These are phyloP conservation scores for Helicoverpa zea DNA, from an alignment of 1,140 invertebrate genomes.

Conservation along the genomic window DNA sequence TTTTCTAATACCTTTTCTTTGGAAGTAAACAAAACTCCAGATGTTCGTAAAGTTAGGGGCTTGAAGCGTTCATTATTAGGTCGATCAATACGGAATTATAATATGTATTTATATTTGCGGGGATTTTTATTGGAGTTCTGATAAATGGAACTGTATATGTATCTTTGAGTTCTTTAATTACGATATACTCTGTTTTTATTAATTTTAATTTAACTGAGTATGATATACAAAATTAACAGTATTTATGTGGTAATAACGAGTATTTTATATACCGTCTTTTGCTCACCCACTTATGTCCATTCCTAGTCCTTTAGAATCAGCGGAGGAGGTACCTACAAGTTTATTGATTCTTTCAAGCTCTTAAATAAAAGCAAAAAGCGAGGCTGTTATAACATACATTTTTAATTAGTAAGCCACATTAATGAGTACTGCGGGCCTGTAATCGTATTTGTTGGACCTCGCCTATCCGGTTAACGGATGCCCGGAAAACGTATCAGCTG, in stretches of 20 bases:
- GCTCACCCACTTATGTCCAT: too few relatives aligned
- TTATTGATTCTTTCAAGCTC: neutral
- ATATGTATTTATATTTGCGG: neutral
- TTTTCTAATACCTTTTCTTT: neutral
- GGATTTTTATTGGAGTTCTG: too few relatives aligned
- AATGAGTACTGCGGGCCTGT: conserved; percentile 30
- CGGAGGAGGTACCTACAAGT: neutral
- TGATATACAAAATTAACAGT: too few relatives aligned
- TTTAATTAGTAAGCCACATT: conserved; percentile 45
- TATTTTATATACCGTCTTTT: too few relatives aligned
- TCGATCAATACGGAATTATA: neutral
- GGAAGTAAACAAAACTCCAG: neutral
- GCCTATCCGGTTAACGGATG: conserved; percentile 39
- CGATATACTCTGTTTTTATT: too few relatives aligned
- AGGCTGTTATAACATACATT: conserved; percentile 32
- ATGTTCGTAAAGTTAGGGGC: neutral
- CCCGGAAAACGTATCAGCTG: conserved; percentile 19
- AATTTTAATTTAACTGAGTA: too few relatives aligned
- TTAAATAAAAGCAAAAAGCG: neutral
- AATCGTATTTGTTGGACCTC: conserved; percentile 46
- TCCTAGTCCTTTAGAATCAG: too few relatives aligned
- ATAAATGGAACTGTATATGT: too few relatives aligned
- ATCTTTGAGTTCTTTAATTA: too few relatives aligned
- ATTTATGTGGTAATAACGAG: too few relatives aligned
- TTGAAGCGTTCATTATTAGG: neutral